These are phyloP conservation scores for Phenganax stokvisi DNA, from an alignment of 92 coral and sea anemone species.

Conservation along the genomic window DNA sequence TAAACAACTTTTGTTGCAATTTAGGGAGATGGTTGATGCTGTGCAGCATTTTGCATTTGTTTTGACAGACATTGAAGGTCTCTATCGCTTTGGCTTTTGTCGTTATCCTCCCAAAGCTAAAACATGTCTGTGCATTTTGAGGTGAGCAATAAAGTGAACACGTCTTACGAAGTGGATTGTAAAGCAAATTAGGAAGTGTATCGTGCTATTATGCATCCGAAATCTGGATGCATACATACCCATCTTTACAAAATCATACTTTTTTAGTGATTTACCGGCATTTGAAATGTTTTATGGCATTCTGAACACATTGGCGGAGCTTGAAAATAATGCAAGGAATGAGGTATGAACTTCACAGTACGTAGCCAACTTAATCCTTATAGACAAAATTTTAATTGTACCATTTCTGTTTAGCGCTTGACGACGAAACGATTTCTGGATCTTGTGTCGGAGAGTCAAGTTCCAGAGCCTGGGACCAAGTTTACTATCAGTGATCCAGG, in stretches of 20 bases:
- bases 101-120: slow-evolving; percentile 85
- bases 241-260: not conserved
- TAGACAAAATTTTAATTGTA: not conserved
- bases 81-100: slow-evolving; percentile 92
- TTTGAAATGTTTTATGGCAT: slow-evolving; percentile 80
- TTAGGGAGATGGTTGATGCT: slow-evolving; percentile 52
- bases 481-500: slow-evolving; percentile 52
- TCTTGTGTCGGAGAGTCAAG: slow-evolving; percentile 34
- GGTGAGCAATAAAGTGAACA: slow-evolving; percentile 44
- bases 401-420: not conserved
- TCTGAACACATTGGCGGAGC: slow-evolving; percentile 78
- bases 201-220: too few relatives aligned
- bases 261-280: slow-evolving; percentile 79
- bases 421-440: slow-evolving; percentile 31
- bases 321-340: slow-evolving; percentile 46
- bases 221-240: not conserved
- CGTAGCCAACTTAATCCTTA: not conserved
- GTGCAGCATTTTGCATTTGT: slow-evolving; percentile 94
- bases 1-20: not conserved
- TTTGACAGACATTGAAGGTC: slow-evolving; percentile 80
- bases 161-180: not conserved
- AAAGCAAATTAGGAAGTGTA: not conserved
- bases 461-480: slow-evolving; percentile 56
- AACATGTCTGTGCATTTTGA: slow-evolving; percentile 83
- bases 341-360: slow-evolving; percentile 44